Evolutionary conservation across 2,797 vertebrate species (phyloP).

Genomic region (Ceryle rudis): DNA sequence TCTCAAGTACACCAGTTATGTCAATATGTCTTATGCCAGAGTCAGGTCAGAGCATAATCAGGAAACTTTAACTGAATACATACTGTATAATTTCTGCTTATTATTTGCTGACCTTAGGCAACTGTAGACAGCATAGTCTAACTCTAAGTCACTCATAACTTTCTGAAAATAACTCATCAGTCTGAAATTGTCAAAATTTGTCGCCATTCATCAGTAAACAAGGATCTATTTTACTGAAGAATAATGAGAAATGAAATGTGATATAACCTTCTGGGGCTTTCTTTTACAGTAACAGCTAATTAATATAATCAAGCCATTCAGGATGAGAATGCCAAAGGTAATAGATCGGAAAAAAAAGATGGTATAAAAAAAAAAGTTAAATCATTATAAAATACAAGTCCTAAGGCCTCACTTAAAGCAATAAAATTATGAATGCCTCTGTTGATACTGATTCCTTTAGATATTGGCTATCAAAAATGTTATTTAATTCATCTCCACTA

Average conservation of each 20-base stretch:
- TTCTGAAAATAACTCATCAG: not conserved
- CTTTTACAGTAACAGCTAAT: not conserved
- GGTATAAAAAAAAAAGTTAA: not conserved
- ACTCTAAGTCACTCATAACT: not conserved
- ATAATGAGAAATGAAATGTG: not conserved
- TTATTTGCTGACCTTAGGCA: slow-evolving; percentile 34
- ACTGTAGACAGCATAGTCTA: not conserved
- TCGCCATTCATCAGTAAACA: not conserved
- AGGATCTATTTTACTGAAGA: not conserved
- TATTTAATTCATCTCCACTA: not conserved
- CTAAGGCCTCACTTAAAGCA: not conserved
- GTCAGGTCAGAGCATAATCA: not conserved
- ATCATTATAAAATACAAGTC: not conserved
- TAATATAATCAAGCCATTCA: not conserved
- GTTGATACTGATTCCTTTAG: not conserved
- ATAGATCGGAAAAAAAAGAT: not conserved
- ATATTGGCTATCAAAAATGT: not conserved
- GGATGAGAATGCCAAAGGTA: not conserved
- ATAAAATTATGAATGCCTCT: not conserved
- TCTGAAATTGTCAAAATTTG: not conserved
- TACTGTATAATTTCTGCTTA: not conserved
- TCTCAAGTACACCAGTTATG: not conserved
- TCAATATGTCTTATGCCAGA: not conserved
- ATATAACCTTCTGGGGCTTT: not conserved
- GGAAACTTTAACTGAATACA: not conserved